Percentiles rank a stretch among this genome's conserved stretches.
phyloP scores from a whole-genome alignment of 2,113 vertebrate genomes.

The Ahaetulla prasina region DNA sequence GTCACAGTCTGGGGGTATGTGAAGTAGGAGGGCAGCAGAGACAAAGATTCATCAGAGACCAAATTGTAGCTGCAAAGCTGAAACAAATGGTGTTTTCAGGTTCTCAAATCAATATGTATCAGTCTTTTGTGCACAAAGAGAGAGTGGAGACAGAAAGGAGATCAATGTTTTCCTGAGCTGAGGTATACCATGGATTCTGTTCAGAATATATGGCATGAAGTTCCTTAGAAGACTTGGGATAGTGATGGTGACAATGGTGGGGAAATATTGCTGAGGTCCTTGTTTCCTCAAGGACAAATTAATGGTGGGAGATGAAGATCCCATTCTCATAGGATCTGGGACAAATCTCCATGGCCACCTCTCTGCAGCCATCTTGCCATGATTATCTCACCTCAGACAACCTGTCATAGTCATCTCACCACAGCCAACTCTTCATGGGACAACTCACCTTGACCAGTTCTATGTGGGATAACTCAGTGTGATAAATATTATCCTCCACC shows the following conservation, averaged over 20 bases:
- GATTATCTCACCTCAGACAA: not conserved
- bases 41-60: not conserved
- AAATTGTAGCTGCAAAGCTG: not conserved
- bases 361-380: not conserved
- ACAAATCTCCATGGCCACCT: not conserved
- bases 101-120: constrained; percentile 9
- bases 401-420: not conserved
- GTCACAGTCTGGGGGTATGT: not conserved
- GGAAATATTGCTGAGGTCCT: not conserved
- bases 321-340: not conserved
- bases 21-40: not conserved
- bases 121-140: not conserved
- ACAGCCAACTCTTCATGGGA: not conserved
- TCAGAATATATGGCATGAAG: not conserved
- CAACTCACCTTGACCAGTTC: not conserved
- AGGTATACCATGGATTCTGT: not conserved
- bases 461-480: not conserved
- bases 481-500: not conserved
- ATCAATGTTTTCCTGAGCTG: not conserved
- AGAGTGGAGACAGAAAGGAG: not conserved
- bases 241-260: not conserved
- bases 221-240: not conserved
- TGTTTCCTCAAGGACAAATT: not conserved
- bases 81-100: not conserved
- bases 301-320: not conserved